These are phyloP conservation scores for Siphlonurus alternatus DNA, from an alignment of 2,888 invertebrate genomes.

Conservation along the genomic window DNA sequence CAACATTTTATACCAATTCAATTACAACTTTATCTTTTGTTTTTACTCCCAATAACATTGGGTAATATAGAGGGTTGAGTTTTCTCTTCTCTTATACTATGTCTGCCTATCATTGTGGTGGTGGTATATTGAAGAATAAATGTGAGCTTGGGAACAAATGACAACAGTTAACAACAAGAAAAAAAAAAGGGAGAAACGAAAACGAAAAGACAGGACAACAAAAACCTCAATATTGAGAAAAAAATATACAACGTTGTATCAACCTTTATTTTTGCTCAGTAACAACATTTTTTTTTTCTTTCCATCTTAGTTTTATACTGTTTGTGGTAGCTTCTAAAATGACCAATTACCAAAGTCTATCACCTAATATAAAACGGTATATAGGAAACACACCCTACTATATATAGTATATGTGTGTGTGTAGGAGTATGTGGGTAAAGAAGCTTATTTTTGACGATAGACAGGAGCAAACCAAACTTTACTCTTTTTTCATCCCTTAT, in stretches of 20 bases:
- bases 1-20: no score
- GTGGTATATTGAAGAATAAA: not conserved
- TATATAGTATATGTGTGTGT: no score
- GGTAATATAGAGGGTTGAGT: no score
- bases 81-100: not conserved
- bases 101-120: not conserved
- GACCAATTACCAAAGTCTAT: conserved; percentile 3
- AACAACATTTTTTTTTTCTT: not conserved
- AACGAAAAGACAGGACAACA: no score
- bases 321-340: not conserved
- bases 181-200: not conserved
- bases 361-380: conserved; percentile 1
- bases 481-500: no score
- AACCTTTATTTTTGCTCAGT: not conserved
- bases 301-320: not conserved
- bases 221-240: not conserved
- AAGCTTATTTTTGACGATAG: no score
- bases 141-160: not conserved
- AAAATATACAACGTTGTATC: not conserved
- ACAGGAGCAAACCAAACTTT: no score
- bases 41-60: no score
- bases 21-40: not conserved
- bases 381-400: not conserved
- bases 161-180: not conserved
- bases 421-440: no score